phyloP scores from a whole-genome alignment of 2,888 invertebrate species.

The Leucoma salicis region DNA sequence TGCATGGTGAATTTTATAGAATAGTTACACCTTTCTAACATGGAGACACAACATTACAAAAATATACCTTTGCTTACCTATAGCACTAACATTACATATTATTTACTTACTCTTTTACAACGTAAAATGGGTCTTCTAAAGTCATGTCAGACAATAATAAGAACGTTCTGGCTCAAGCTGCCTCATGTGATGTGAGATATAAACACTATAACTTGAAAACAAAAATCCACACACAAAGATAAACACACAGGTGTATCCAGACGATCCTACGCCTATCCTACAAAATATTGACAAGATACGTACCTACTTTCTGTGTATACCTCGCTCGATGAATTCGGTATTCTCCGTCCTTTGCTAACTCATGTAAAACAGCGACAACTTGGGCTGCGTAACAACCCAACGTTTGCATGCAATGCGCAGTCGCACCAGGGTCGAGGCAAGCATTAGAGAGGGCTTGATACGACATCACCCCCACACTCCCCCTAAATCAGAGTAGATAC shows the following conservation, averaged over 20 bases:
- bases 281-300: slow-evolving; percentile 72
- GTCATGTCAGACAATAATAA: slow-evolving; percentile 90
- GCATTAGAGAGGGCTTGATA: slow-evolving; percentile 26
- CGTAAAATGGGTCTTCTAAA: slow-evolving; percentile 99
- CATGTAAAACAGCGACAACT: slow-evolving; percentile 39
- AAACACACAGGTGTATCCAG: slow-evolving; percentile 46
- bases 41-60: no score
- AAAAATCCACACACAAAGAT: slow-evolving; percentile 37
- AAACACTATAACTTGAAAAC: slow-evolving; percentile 28
- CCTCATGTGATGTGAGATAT: slow-evolving; percentile 55
- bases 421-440: slow-evolving; percentile 41
- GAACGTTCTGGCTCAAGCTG: slow-evolving; percentile 43
- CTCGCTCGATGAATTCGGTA: slow-evolving; percentile 58
- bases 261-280: slow-evolving; percentile 66
- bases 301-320: slow-evolving; percentile 57
- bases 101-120: slow-evolving; percentile 97
- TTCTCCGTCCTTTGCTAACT: slow-evolving; percentile 70
- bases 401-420: slow-evolving; percentile 64
- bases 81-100: no score
- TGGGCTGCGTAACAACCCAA: slow-evolving; percentile 43
- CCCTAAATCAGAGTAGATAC: slow-evolving; percentile 14
- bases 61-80: no score
- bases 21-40: no score
- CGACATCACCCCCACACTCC: slow-evolving; percentile 37
- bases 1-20: no score